phyloP scores from a whole-genome alignment of 2,888 invertebrate genomes.

The Penaeus monodon region DNA sequence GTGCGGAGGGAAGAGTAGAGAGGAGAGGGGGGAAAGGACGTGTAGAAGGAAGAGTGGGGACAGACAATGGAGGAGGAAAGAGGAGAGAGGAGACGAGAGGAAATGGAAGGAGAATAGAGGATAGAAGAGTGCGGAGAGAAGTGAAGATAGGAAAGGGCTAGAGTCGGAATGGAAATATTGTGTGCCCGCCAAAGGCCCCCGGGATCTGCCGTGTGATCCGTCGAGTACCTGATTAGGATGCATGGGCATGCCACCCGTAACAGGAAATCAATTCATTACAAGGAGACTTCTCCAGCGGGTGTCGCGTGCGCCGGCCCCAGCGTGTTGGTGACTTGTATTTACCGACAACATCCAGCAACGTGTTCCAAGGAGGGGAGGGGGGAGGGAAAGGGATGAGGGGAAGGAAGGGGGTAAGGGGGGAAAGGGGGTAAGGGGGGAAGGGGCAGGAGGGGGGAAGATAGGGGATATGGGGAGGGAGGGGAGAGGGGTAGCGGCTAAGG shows the following conservation, averaged over 20 bases:
- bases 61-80: not conserved
- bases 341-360: no score
- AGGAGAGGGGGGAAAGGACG: not conserved
- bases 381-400: not conserved
- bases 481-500: not conserved
- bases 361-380: not conserved
- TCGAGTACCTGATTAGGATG: slow-evolving; percentile 24
- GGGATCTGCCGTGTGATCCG: not conserved
- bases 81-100: not conserved
- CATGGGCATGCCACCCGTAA: slow-evolving; percentile 26
- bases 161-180: slow-evolving; percentile 31
- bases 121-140: not conserved
- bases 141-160: not conserved
- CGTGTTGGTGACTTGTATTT: no score
- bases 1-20: slow-evolving; percentile 14
- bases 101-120: not conserved
- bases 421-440: not conserved
- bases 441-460: not conserved
- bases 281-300: slow-evolving; percentile 15
- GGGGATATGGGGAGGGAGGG: not conserved
- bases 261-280: slow-evolving; percentile 34
- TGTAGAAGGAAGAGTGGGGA: not conserved
- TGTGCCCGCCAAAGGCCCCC: not conserved
- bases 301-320: no score
- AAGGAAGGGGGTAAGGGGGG: slow-evolving; percentile 3